Evolutionary conservation across 2,797 vertebrate genomes (phyloP), one percentile per base, ranked within the genome.

Genomic region (Onychomys arenicola): DNA sequence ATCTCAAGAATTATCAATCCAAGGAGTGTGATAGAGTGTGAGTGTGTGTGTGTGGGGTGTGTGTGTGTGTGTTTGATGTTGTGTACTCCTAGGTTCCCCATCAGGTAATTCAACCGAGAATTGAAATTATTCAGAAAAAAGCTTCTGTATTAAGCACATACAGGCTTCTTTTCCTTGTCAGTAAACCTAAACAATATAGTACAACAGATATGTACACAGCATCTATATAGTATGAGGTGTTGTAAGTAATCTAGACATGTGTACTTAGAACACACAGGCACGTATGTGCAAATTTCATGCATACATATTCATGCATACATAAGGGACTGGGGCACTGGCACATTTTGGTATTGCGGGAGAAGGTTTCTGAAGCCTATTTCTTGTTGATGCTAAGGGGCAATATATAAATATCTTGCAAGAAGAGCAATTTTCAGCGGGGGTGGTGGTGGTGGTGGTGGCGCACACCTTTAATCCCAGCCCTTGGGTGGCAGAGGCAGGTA

Each of bases 1-100:
- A 95, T 82, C 13, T 92, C 73, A 97, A 88, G 5, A 14, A 96
- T 78, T 57, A 90, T 85, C 32, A 85, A 61, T 81, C 11, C 57
- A 96, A 90, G 5, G 34, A 61, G 92, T 78, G 23, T 92, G 73
- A 82, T 27, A 96, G 83, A 92, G 95, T 55, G 6, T 21, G 57
- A 21, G 57, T 46, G 92, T 11, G 61, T 29, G 59, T 27, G 61
- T 27, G 61, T 10, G 59, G 17, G 71, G 10, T 63, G 37, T 37
- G 17, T 71, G 95, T 61, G 61, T 63, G 10, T 63, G 32, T 37
- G 17, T 71, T 69, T 4, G 5, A 59, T 49, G 19, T 43, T 81
- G 17, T 40, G 25, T 85, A 52, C 75, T 29, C 14, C 49, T 63
- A 7, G 43, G 43, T 40, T 76, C n/a, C 34, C 65, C 43, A 84